A percentile compares a stretch with the other conserved stretches of the same genome.
phyloP scores from a whole-genome alignment of 1,140 invertebrate species.

The Bicyclus anynana region DNA sequence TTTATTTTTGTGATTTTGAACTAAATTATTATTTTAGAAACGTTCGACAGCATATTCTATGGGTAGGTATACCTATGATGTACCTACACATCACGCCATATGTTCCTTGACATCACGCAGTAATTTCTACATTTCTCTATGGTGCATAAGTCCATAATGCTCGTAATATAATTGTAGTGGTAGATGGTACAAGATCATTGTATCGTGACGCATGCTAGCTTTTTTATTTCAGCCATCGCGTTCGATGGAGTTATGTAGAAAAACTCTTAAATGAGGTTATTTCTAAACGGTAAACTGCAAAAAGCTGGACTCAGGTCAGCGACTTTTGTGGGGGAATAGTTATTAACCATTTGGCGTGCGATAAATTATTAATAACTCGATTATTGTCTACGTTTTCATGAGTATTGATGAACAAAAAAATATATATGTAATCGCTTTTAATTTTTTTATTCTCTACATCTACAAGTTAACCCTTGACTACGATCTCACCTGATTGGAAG shows the following conservation, averaged over 20 bases:
- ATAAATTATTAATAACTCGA: no score
- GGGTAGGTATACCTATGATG: no score
- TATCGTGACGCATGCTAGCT: conserved; percentile 47
- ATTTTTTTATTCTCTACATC: no score
- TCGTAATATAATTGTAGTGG: conserved; percentile 29
- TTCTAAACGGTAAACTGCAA: conserved; percentile 12
- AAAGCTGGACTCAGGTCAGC: conserved; percentile 7
- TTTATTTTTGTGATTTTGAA: no score
- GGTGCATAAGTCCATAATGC: conserved; percentile 19
- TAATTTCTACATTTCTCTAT: background rate
- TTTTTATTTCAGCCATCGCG: conserved; percentile 39
- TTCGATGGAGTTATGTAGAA: conserved; percentile 38
- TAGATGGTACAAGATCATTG: conserved; percentile 26
- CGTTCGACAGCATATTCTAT: no score
- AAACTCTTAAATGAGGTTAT: conserved; percentile 45
- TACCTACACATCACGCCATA: no score
- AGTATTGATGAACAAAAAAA: no score
- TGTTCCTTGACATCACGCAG: background rate
- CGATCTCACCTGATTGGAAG: no score
- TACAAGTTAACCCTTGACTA: no score
- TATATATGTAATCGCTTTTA: no score
- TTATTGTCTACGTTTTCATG: no score
- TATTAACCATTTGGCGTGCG: background rate
- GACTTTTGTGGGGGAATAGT: background rate
- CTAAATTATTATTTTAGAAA: no score